These are phyloP conservation scores for Elephas maximus DNA, from an alignment of 2,113 vertebrate genomes.

Conservation along the genomic window DNA sequence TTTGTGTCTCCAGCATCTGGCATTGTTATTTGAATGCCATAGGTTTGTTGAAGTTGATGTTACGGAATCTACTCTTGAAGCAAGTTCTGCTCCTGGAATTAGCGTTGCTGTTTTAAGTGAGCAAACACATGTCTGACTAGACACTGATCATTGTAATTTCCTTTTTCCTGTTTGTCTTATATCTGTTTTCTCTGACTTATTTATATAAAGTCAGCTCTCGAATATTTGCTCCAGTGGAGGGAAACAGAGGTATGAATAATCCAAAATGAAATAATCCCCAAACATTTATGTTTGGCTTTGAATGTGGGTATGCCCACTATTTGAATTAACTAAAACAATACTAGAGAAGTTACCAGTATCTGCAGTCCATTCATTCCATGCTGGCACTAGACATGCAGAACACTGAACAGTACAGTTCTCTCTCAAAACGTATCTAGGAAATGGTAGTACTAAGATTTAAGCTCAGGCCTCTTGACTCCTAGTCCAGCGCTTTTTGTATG, in stretches of 20 bases:
- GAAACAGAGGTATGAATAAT: background rate
- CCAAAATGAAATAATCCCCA: conserved; percentile 49
- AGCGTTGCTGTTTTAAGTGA: conserved; percentile 25
- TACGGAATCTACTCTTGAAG: conserved; percentile 49
- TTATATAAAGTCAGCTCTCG: conserved; percentile 26
- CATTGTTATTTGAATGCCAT: conserved; percentile 38
- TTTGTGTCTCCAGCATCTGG: conserved; percentile 38
- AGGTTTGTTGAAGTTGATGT: conserved; percentile 44
- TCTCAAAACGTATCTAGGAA: background rate
- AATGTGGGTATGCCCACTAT: conserved; percentile 3
- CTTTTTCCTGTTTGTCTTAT: conserved; percentile 7
- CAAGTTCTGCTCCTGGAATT: conserved; percentile 42
- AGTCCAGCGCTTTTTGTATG: background rate
- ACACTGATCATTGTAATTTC: background rate
- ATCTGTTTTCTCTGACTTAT: conserved; percentile 46
- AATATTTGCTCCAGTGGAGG: conserved; percentile 4
- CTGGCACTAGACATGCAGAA: conserved; percentile 35
- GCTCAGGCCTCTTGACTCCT: conserved; percentile 34
- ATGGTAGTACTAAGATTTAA: conserved; percentile 17
- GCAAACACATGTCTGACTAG: conserved; percentile 30
- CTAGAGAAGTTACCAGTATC: background rate
- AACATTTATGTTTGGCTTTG: conserved; percentile 38
- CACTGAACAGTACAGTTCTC: background rate
- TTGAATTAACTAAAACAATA: conserved; percentile 59
- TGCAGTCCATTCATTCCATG: conserved; percentile 38